Conservation (phyloP, 2,797 vertebrate genomes). For the Myotis findleyi region DNA sequence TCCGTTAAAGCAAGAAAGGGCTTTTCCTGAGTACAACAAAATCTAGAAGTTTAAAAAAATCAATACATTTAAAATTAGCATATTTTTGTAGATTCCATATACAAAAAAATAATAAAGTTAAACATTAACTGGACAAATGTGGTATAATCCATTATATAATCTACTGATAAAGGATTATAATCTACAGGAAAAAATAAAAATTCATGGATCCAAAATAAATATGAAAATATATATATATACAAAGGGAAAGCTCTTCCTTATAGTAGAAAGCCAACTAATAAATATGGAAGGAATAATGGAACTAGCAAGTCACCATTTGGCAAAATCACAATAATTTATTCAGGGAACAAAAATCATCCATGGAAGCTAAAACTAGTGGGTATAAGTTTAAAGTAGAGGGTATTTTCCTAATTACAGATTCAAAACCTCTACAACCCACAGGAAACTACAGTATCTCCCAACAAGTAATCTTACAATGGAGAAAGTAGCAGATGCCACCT, state of each 20-base stretch:
- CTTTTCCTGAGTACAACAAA: neutral
- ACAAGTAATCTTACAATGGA: neutral
- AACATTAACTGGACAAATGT: neutral
- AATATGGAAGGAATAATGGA: neutral
- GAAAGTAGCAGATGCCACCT: neutral
- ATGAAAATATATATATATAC: neutral
- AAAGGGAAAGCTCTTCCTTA: neutral
- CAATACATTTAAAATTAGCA: neutral
- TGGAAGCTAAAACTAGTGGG: neutral
- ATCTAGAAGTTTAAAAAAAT: neutral
- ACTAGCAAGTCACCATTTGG: neutral
- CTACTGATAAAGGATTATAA: neutral
- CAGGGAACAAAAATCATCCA: neutral
- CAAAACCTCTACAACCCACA: neutral
- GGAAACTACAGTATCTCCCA: neutral
- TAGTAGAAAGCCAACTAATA: neutral
- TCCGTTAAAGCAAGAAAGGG: neutral
- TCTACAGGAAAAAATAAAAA: neutral
- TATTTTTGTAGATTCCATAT: neutral
- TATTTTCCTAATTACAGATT: neutral
- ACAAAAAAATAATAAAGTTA: conserved; percentile 12
- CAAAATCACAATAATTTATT: neutral
- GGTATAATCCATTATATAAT: neutral
- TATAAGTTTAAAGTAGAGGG: neutral
- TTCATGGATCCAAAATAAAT: neutral